Evolutionary conservation across 2,113 vertebrate genomes (phyloP), one percentile per base, ranked within the genome.

Genomic region (Passer montanus): DNA sequence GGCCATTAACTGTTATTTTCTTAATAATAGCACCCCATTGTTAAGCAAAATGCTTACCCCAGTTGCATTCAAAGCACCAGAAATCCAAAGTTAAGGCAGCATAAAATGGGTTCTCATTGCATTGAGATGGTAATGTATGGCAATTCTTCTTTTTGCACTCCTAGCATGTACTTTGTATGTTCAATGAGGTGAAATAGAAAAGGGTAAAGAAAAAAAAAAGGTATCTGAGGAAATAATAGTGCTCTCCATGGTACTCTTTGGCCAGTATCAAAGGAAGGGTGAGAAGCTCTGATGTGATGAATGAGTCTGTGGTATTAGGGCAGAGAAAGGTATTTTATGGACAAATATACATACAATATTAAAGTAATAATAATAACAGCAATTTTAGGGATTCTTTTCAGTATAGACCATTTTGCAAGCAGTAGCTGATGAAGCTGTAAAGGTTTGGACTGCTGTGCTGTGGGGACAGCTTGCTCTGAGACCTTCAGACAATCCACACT

Each of bases 1-100:
- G 76, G 83, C 87, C 83, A 94, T 95, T 97, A 97, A 95, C 90
- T 90, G 84, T 87, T 96, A 92, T 95, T 97, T 97, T 82, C 92
- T 94, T 97, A 95, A 94, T 93, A 94, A 94, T 50, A 64, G 76
- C 68, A 91, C 89, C 83, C 86, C 53, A 79, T 92, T 93, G 95
- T 96, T 96, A 92, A 94, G 74, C 90, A 92, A 85, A 96, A 86
- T 69, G 63, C 77, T 78, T 93, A 89, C 82, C 63, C 68, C 18
- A 12, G 74, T 94, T 88, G 87, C 69, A 82, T 94, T 90, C 60
- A 80, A 92, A 89, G 73, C 78, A 50, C 56, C 90, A 83, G 94
- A 94, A 97, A 94, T 90, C 79, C 83, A 56, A 95, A 95, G 74
- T 90, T 87, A 95, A 90, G 86, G 85, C 76, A 81, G 53, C 77